Evolutionary conservation across 2,113 vertebrate species (phyloP), one percentile per base, ranked within the genome.

Genomic region (Strix aluco): DNA sequence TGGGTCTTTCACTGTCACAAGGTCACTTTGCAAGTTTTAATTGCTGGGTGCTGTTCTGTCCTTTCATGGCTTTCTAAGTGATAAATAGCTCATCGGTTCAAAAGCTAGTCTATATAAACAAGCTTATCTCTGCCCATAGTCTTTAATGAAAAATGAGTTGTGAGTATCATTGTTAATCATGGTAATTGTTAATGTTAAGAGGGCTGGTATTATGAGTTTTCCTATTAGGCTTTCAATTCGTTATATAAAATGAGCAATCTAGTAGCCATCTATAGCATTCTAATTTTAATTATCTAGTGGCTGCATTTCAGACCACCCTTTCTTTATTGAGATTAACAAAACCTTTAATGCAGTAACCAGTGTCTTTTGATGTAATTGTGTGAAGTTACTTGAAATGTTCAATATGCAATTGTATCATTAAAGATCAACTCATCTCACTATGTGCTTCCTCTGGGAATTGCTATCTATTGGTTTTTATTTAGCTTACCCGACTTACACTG

Each of bases 21-120:
- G 99, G 99, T 98, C 99, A 99, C 97, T 94, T 97, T 98, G 98
- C 98, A 98, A 98, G 98, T 99, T 99, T 99, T 99, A 99, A 99
- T 99, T 99, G 98, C 98, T 96, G 98, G 97, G 97, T 97, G 97
- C 98, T 97, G 96, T 96, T 98, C 97, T 94, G 97, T 95, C 90
- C 95, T 97, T 98, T 98, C 97, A 47, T 94, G 98, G 98, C 97
- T 98, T 97, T 98, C 98, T 97, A 96, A 97, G 98, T 98, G 98
- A 98, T 98, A 97, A 98, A 98, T 96, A 92, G 97, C 97, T 97
- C 97, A 96, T 97, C 62, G 90, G 96, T 98, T 98, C 98, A 98
- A 98, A 98, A 97, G 93, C 97, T 91, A 97, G 97, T 97, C 97
- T 98, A 98, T 98, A 98, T 99, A 99, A 99, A 99, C 98, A 98